phyloP scores from a whole-genome alignment of 2,888 invertebrate species.

The Agrypnus murinus region DNA sequence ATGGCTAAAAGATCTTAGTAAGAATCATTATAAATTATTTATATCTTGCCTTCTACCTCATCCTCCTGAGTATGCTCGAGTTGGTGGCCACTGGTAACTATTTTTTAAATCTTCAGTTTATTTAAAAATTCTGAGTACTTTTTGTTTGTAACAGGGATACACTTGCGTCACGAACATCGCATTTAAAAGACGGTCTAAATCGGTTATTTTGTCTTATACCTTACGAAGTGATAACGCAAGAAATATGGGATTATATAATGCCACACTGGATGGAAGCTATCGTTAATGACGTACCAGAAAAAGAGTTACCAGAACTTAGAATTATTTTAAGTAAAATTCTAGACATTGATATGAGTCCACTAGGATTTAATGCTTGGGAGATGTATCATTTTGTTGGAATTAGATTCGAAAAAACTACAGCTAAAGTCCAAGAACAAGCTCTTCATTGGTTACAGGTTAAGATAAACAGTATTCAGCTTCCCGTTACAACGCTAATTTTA shows the following conservation, averaged over 20 bases:
- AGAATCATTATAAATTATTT: conserved; percentile 90
- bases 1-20: conserved; percentile 91
- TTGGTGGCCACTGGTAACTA: conserved; percentile 93
- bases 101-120: conserved; percentile 5
- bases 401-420: conserved; percentile 86
- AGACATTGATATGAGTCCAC: conserved; percentile 95
- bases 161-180: conserved; percentile 88
- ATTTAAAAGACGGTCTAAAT: conserved; percentile 95
- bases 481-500: not conserved
- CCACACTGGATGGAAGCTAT: conserved; percentile 99
- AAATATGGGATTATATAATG: conserved; percentile 99
- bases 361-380: conserved; percentile 95
- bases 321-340: conserved; percentile 93
- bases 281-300: conserved; percentile 91
- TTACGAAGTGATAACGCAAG: conserved; percentile 96
- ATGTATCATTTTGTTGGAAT: conserved; percentile 96
- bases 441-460: conserved; percentile 90
- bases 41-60: conserved; percentile 96
- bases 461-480: too few species aligned
- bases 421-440: conserved; percentile 91
- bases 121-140: not conserved
- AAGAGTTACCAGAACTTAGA: conserved; percentile 89
- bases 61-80: conserved; percentile 95
- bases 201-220: conserved; percentile 96
- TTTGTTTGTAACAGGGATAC: conserved; percentile 78